Conservation (phyloP, 2,113 vertebrate genomes). For the Rhea americana region DNA sequence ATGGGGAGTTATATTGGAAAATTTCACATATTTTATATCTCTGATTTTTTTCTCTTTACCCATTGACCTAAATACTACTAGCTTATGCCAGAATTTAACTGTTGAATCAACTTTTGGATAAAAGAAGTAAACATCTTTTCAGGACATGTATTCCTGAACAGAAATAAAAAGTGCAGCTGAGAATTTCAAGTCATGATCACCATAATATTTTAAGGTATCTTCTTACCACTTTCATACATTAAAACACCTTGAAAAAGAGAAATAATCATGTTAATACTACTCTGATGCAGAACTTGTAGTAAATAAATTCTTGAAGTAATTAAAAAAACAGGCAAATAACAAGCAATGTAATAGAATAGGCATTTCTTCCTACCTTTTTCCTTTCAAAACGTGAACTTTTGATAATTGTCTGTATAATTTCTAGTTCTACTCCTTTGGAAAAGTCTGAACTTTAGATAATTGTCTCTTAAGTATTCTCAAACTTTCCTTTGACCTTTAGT, state of each 20-base stretch:
- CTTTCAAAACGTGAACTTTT: conserved; percentile 71
- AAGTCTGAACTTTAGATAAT: conserved; percentile 75
- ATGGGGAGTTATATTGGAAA: neutral
- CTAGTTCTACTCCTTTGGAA: conserved; percentile 56
- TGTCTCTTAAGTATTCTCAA: conserved; percentile 69
- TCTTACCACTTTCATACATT: neutral
- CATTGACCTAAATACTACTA: neutral
- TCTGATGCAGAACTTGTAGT: neutral
- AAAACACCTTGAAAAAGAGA: neutral
- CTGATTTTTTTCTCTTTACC: neutral
- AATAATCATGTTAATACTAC: neutral
- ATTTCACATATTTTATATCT: neutral
- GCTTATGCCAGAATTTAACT: neutral
- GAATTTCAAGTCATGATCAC: conserved; percentile 9
- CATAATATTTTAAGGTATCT: neutral
- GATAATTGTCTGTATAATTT: conserved; percentile 67
- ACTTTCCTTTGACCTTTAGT: conserved; percentile 69
- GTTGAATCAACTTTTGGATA: neutral
- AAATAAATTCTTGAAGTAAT: conserved; percentile 39
- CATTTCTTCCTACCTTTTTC: neutral
- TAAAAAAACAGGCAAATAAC: conserved; percentile 2
- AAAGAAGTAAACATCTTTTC: neutral
- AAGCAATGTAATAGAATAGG: conserved; percentile 22
- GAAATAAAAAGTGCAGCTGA: neutral
- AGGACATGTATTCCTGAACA: neutral